Percentiles rank a stretch among this genome's conserved stretches.
Conservation (phyloP, 1,140 invertebrate genomes). For the Varroa destructor region DNA sequence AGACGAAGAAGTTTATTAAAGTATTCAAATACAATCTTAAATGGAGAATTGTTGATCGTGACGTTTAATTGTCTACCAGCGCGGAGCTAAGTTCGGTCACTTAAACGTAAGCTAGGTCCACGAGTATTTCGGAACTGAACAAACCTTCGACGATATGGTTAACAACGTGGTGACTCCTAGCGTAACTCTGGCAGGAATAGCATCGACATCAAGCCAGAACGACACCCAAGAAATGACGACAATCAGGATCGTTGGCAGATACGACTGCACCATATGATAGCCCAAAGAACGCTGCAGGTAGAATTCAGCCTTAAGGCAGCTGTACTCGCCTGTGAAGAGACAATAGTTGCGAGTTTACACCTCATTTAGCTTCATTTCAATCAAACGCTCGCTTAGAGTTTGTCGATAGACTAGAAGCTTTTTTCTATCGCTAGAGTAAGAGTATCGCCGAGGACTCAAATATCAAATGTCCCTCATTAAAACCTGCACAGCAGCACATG, state of each 20-base stretch:
- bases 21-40: no score
- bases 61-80: no score
- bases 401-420: not conserved
- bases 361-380: not conserved
- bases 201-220: conserved; percentile 54
- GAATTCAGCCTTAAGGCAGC: conserved; percentile 50
- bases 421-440: not conserved
- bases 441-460: not conserved
- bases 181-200: conserved; percentile 51
- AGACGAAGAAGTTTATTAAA: no score
- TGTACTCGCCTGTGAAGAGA: conserved; percentile 47
- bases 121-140: no score
- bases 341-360: conserved; percentile 13
- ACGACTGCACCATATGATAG: conserved; percentile 53
- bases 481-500: no score
- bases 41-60: no score
- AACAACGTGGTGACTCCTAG: conserved; percentile 51
- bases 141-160: conserved; percentile 46
- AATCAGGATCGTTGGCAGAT: conserved; percentile 52
- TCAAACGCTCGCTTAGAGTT: no score
- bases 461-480: no score
- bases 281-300: conserved; percentile 48
- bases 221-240: conserved; percentile 55
- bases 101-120: no score
- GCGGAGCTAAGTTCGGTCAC: no score